Conservation (phyloP, 2,797 vertebrate species). For the Typhlichthys subterraneus region DNA sequence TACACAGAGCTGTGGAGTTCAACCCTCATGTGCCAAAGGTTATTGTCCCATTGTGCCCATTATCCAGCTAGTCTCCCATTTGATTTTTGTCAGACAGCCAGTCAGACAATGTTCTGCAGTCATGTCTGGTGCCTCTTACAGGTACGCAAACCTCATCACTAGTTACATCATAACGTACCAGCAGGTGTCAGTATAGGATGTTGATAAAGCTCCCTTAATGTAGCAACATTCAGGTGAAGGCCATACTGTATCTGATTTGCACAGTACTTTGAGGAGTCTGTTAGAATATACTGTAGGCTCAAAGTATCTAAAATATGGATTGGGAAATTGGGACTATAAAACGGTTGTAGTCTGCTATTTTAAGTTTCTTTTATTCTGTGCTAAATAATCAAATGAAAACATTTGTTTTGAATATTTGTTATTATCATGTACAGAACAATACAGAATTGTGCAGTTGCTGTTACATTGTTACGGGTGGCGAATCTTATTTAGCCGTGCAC, state of each 20-base stretch:
- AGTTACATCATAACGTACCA: constrained; percentile 47
- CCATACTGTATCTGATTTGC: not conserved
- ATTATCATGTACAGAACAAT: not conserved
- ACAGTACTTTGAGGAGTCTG: not conserved
- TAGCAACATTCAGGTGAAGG: not conserved
- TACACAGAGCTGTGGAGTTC: constrained; percentile 99
- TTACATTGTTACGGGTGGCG: not conserved
- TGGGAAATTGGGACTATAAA: not conserved
- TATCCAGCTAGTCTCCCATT: not conserved
- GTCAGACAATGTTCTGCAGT: not conserved
- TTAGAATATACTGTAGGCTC: not conserved
- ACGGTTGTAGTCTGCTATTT: no score
- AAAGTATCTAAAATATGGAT: not conserved
- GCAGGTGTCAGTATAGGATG: constrained; percentile 70
- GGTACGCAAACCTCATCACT: not conserved
- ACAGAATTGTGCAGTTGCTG: not conserved
- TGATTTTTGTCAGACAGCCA: not conserved
- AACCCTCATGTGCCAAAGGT: constrained; percentile 99
- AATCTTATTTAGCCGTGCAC: constrained; percentile 20
- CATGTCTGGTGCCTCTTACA: no score
- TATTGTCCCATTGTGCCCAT: constrained; percentile 38
- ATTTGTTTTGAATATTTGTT: no score
- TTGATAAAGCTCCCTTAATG: not conserved
- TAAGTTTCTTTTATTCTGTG: no score
- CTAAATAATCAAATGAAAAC: no score